Conservation (phyloP, 2,888 invertebrate genomes). For the Ischnus inquisitorius region DNA sequence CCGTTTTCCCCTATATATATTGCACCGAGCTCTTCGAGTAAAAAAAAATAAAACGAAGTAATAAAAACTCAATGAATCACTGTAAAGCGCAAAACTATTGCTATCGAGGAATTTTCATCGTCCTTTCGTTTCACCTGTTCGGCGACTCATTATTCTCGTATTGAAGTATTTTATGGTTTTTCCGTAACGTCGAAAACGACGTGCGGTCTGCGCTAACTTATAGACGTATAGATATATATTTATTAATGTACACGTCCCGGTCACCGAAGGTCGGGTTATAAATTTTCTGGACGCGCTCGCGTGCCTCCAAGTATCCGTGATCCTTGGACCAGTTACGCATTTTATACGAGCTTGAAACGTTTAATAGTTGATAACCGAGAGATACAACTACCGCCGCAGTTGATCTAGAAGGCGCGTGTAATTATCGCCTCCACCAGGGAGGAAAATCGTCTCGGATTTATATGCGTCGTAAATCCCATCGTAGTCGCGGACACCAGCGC, state of each 20-base stretch:
- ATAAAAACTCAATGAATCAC: slow-evolving; percentile 19
- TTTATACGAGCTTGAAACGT: slow-evolving; percentile 44
- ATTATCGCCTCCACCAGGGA: slow-evolving; percentile 57
- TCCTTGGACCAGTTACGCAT: slow-evolving; percentile 70
- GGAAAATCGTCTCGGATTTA: slow-evolving; percentile 68
- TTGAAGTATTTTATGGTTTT: background rate
- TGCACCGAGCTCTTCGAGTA: background rate
- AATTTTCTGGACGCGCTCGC: slow-evolving; percentile 64
- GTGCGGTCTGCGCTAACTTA: slow-evolving; percentile 1
- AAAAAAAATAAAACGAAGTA: slow-evolving; percentile 15
- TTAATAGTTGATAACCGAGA: slow-evolving; percentile 20
- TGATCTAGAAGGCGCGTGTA: slow-evolving; percentile 53
- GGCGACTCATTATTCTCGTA: background rate
- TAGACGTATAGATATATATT: background rate
- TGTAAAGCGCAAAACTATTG: slow-evolving; percentile 4
- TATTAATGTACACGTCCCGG: slow-evolving; percentile 12
- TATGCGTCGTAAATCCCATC: slow-evolving; percentile 67
- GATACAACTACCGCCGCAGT: slow-evolving; percentile 28
- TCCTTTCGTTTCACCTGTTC: slow-evolving; percentile 30
- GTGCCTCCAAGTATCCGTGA: slow-evolving; percentile 71
- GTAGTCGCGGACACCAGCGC: slow-evolving; percentile 16
- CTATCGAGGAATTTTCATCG: slow-evolving; percentile 50
- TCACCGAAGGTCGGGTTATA: slow-evolving; percentile 68
- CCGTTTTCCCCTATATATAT: too few relatives aligned
- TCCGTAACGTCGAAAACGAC: slow-evolving; percentile 13